Evolutionary conservation across 2,113 vertebrate species (phyloP).

Genomic region (Tonatia bakeri): DNA sequence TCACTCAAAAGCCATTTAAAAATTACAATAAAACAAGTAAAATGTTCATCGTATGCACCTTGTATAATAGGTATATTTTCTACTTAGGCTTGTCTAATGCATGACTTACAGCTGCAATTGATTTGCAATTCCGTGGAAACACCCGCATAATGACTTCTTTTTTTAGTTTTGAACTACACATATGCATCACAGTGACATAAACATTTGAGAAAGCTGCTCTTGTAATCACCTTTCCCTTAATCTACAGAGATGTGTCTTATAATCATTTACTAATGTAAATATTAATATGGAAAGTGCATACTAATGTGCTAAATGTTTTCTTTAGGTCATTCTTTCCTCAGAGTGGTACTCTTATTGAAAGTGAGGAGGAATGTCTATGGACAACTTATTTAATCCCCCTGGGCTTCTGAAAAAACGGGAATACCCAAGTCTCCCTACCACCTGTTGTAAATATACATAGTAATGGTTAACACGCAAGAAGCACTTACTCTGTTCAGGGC

Average conservation of each 20-base stretch:
- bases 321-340: background rate
- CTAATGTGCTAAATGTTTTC: background rate
- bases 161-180: conserved; percentile 54
- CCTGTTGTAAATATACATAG: background rate
- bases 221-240: conserved; percentile 29
- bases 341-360: background rate
- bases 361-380: background rate
- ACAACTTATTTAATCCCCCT: background rate
- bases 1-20: conserved; percentile 39
- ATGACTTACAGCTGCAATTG: conserved; percentile 47
- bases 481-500: background rate
- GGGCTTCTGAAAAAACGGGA: background rate
- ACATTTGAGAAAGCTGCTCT: conserved; percentile 34
- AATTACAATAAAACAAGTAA: conserved; percentile 22
- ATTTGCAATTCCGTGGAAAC: conserved; percentile 69
- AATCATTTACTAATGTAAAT: background rate
- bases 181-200: conserved; percentile 39
- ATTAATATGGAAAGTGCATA: background rate
- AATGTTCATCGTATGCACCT: background rate
- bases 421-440: background rate
- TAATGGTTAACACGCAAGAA: background rate
- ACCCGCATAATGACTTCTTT: conserved; percentile 70
- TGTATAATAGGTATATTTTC: conserved; percentile 52
- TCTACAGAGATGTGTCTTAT: background rate
- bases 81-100: conserved; percentile 54